Conservation (phyloP, 2,797 vertebrate genomes). For the Morelia viridis region DNA sequence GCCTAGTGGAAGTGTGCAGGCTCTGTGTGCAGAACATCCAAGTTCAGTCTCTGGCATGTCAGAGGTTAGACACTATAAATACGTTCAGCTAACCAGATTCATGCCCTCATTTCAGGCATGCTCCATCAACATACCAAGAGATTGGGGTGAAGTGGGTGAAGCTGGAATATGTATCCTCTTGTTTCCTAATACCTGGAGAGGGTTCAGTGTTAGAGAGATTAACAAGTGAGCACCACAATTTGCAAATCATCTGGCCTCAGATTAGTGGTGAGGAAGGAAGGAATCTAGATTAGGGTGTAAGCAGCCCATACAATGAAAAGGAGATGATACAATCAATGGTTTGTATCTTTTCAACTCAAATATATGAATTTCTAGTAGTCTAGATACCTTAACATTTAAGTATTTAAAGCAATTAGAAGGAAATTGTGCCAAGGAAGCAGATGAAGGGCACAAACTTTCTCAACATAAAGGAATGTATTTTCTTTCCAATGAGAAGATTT, state of each 20-base stretch:
- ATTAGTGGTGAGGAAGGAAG: constrained; percentile 33
- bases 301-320: constrained; percentile 42
- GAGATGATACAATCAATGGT: constrained; percentile 37
- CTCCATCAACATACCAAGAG: neutral
- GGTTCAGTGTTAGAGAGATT: constrained; percentile 24
- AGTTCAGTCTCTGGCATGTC: neutral
- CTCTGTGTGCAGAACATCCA: neutral
- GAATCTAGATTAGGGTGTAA: constrained; percentile 52
- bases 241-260: constrained; percentile 9
- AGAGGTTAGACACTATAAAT: neutral
- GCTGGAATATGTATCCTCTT: neutral
- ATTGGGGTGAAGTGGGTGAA: neutral
- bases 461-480: constrained; percentile 36
- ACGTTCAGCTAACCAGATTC: neutral
- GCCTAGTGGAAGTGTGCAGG: neutral
- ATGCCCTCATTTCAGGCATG: neutral
- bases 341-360: neutral
- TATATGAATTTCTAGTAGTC: neutral
- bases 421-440: constrained; percentile 31
- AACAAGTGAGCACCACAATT: constrained; percentile 19
- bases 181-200: neutral
- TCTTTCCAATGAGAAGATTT: neutral
- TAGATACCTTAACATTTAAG: neutral
- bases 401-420: constrained; percentile 41
- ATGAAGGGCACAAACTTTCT: constrained; percentile 43